A percentile compares a stretch with the other conserved stretches of the same genome.
Evolutionary conservation across 2,888 invertebrate species (phyloP).

Genomic region (Rambutsinella grinnellia): DNA sequence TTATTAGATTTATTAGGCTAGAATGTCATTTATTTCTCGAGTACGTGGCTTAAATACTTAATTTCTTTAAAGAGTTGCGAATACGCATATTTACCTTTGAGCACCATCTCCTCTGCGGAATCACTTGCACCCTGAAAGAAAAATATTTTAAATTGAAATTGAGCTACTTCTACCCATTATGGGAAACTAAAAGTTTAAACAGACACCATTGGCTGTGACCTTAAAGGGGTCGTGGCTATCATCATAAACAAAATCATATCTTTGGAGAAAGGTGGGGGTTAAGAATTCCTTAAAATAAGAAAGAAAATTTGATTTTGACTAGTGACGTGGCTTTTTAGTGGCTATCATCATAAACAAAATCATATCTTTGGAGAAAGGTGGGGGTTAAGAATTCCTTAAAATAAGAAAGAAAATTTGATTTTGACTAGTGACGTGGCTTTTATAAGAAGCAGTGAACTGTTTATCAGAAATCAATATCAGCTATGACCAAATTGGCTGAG

Average conservation of each 20-base stretch:
- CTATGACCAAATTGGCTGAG: background rate
- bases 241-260: background rate
- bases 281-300: background rate
- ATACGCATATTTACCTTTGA: slow-evolving; percentile 25
- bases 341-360: background rate
- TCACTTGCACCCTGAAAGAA: slow-evolving; percentile 36
- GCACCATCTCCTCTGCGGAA: slow-evolving; percentile 20
- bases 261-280: background rate
- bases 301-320: background rate
- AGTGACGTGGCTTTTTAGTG: no score
- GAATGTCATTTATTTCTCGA: background rate
- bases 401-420: background rate
- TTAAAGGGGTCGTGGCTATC: background rate
- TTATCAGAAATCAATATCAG: slow-evolving; percentile 15
- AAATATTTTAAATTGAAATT: background rate
- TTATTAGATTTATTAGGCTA: background rate
- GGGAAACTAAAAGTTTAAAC: background rate
- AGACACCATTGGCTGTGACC: background rate
- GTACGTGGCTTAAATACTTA: background rate
- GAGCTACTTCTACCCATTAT: background rate
- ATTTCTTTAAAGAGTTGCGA: background rate
- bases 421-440: no score
- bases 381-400: background rate
- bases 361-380: background rate
- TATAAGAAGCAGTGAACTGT: no score